Evolutionary conservation across 2,797 vertebrate species (phyloP).

Genomic region (Neosalanx taihuensis): DNA sequence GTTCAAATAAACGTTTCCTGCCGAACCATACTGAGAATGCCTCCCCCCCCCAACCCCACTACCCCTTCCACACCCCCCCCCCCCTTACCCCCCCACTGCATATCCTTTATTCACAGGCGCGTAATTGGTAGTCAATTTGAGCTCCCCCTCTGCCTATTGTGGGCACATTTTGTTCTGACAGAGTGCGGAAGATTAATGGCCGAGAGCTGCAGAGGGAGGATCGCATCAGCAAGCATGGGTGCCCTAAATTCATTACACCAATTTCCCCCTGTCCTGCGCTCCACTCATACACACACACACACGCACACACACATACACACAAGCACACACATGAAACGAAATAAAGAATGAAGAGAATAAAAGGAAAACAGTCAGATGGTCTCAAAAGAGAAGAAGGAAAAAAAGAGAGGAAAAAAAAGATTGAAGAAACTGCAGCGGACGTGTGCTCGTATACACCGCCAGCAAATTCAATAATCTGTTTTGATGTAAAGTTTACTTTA

Average conservation of each 20-base stretch:
- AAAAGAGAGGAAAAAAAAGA: conserved; percentile 52
- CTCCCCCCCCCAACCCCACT: conserved; percentile 31
- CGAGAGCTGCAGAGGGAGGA: conserved; percentile 75
- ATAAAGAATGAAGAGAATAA: conserved; percentile 31
- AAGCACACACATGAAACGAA: not conserved
- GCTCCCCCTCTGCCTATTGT: conserved; percentile 80
- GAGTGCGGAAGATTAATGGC: conserved; percentile 87
- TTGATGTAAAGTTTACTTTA: not conserved
- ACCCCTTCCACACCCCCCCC: conserved; percentile 11
- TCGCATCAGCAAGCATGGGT: conserved; percentile 78
- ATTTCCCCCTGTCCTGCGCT: conserved; percentile 78
- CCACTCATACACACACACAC: conserved; percentile 51
- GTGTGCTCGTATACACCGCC: not conserved
- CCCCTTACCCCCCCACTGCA: conserved; percentile 46
- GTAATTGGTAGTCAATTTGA: conserved; percentile 87
- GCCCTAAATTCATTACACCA: conserved; percentile 88
- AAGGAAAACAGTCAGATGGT: conserved; percentile 33
- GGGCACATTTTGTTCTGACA: conserved; percentile 83
- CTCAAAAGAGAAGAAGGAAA: conserved; percentile 10
- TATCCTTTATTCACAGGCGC: conserved; percentile 83
- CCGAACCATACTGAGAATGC: conserved; percentile 65
- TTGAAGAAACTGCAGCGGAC: conserved; percentile 45
- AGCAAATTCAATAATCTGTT: not conserved
- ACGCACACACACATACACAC: not conserved
- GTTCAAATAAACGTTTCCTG: conserved; percentile 77